Conservation (phyloP, 2,797 vertebrate genomes). For the Poeciliopsis gracilis region DNA sequence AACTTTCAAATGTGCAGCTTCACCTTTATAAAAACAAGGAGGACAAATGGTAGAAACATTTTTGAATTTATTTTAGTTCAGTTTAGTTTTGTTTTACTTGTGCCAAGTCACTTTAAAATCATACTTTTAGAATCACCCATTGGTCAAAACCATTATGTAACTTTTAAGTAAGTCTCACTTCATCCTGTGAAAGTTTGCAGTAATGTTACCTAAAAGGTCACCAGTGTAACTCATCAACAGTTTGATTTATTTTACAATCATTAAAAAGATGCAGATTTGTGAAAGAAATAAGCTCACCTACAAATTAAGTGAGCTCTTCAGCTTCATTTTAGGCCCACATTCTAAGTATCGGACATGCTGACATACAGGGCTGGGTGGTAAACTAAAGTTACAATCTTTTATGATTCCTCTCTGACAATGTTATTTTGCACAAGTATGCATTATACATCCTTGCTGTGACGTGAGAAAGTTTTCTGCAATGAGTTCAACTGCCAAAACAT, state of each 20-base stretch:
- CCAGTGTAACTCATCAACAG: not conserved
- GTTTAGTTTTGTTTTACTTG: not conserved
- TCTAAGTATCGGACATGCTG: not conserved
- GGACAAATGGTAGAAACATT: not conserved
- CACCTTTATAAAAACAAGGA: not conserved
- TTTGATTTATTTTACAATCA: not conserved
- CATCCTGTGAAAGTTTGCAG: not conserved
- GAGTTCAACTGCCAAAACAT: not conserved
- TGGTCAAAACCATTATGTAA: not conserved
- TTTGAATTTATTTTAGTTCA: not conserved
- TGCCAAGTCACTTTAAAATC: not conserved
- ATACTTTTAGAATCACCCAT: not conserved
- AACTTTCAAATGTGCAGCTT: not conserved
- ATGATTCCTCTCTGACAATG: not conserved
- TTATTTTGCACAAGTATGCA: not conserved
- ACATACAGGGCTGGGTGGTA: not conserved
- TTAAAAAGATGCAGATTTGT: not conserved
- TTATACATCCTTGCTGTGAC: not conserved
- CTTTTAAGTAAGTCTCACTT: not conserved
- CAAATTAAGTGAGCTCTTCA: not conserved
- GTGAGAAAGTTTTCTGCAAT: not conserved
- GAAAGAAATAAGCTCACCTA: not conserved
- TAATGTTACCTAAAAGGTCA: not conserved
- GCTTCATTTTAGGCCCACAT: not conserved
- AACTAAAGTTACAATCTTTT: not conserved